Evolutionary conservation across 1,140 invertebrate species (phyloP).

Genomic region (Nymphalis io): DNA sequence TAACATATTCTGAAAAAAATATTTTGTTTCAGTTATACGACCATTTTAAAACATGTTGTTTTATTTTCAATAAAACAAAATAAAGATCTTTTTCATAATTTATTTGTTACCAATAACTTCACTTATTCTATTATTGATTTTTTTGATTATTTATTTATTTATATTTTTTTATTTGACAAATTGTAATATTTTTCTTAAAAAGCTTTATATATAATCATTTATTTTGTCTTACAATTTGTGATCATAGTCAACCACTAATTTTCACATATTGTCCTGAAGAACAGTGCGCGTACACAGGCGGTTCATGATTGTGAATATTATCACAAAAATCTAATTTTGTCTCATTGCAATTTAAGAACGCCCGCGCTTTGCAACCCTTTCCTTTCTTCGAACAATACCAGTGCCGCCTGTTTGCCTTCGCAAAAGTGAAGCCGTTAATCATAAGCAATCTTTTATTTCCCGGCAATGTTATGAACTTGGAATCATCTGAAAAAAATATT

Average conservation of each 20-base stretch:
- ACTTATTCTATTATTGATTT: no score
- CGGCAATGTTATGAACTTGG: conserved; percentile 38
- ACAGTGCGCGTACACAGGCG: conserved; percentile 39
- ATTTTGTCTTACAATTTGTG: background rate
- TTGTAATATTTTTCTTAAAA: no score
- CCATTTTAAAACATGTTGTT: no score
- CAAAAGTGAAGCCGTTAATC: conserved; percentile 47
- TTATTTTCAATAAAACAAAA: no score
- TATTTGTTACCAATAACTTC: no score
- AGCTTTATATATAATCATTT: background rate
- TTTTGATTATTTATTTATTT: no score
- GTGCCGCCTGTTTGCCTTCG: conserved; percentile 37
- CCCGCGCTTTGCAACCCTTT: conserved; percentile 49
- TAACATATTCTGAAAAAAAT: background rate
- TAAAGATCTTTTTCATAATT: no score
- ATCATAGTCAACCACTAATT: conserved; percentile 16
- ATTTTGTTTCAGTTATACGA: background rate
- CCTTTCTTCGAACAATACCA: conserved; percentile 57
- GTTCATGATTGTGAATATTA: conserved; percentile 37
- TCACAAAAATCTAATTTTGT: conserved; percentile 28
- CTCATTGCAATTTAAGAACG: conserved; percentile 31
- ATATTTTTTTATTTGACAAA: no score
- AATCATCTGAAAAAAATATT: conserved; percentile 30
- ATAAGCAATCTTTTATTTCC: conserved; percentile 44
- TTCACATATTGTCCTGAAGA: conserved; percentile 33